Evolutionary conservation across 2,113 vertebrate species (phyloP).

Genomic region (Ursus arctos): DNA sequence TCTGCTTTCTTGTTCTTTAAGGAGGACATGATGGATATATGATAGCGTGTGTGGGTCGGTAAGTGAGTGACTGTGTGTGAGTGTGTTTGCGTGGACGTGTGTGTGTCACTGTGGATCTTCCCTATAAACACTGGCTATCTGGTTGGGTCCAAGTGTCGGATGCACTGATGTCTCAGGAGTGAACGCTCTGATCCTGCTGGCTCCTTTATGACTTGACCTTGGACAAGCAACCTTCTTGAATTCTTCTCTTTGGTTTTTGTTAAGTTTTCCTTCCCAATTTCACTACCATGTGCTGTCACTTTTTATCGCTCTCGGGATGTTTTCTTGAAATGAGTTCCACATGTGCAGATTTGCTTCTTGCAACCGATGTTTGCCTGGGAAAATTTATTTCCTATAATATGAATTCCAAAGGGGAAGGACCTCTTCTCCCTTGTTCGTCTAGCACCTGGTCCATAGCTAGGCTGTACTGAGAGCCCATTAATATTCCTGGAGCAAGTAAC

Average conservation of each 20-base stretch:
- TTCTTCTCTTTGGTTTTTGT: background rate
- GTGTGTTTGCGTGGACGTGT: background rate
- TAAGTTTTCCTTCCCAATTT: background rate
- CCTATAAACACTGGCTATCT: accelerated
- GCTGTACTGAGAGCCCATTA: background rate
- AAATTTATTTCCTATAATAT: background rate
- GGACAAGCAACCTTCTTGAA: background rate
- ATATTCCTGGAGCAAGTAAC: background rate
- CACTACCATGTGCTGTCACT: background rate
- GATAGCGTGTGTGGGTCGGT: accelerated
- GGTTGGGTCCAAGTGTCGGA: too few relatives aligned
- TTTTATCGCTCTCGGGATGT: background rate
- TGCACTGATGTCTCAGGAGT: too few relatives aligned
- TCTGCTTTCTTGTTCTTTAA: background rate
- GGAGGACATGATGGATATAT: background rate
- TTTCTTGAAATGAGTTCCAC: background rate
- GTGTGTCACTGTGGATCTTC: background rate
- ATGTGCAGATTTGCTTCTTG: background rate
- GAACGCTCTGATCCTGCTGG: background rate
- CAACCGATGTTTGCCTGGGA: background rate
- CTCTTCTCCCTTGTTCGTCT: background rate
- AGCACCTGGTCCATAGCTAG: background rate
- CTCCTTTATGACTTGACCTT: background rate
- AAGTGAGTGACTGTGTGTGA: background rate
- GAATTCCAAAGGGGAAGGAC: background rate